A percentile compares a stretch with the other conserved stretches of the same genome.
Conservation (phyloP, 2,113 vertebrate species). For the Triplophysa siluroides region DNA sequence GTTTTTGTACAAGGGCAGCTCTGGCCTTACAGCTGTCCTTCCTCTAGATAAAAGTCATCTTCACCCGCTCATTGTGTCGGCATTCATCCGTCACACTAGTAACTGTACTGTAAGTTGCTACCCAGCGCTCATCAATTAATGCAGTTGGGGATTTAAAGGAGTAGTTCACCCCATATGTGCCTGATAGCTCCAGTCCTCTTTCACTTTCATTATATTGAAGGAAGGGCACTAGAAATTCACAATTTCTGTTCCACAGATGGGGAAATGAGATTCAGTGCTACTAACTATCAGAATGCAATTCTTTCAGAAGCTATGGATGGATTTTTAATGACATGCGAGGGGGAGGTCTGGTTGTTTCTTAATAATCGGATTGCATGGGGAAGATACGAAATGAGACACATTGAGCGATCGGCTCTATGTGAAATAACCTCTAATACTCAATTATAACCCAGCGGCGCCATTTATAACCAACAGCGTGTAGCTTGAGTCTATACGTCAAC, state of each 20-base stretch:
- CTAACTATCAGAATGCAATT: neutral
- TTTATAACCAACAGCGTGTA: conserved; percentile 22
- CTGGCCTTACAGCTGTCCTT: conserved; percentile 20
- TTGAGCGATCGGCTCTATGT: neutral
- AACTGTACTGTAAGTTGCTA: neutral
- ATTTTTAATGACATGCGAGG: neutral
- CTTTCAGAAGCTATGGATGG: neutral
- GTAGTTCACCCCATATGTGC: neutral
- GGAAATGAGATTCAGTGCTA: no score
- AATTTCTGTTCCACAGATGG: no score
- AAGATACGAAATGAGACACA: neutral
- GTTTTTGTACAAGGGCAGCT: neutral
- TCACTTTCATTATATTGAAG: no score
- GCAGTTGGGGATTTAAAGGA: neutral
- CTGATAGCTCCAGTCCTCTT: no score
- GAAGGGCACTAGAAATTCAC: no score
- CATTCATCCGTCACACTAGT: conserved; percentile 12
- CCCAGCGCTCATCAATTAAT: neutral
- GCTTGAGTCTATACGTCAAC: conserved; percentile 36
- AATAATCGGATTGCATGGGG: neutral
- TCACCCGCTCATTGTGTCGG: conserved; percentile 23
- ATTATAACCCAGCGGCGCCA: conserved; percentile 29
- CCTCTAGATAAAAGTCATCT: conserved; percentile 24
- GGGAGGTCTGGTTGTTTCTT: neutral
- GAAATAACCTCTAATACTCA: neutral